These are phyloP conservation scores for Actinia tenebrosa DNA, from an alignment of 64 coral and sea anemone genomes.

Conservation along the genomic window DNA sequence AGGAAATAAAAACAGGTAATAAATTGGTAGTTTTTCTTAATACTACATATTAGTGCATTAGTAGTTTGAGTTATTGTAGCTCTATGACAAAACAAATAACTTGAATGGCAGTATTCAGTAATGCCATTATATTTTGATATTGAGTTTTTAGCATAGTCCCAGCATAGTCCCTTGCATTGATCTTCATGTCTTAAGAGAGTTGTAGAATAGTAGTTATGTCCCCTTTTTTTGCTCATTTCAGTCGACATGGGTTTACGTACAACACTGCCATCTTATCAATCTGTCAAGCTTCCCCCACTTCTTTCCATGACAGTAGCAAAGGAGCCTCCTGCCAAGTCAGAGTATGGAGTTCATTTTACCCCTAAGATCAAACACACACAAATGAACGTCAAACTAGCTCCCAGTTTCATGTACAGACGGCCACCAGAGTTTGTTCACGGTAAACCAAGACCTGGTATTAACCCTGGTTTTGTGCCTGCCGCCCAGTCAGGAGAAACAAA, in stretches of 20 bases:
- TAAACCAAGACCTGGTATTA: constrained; percentile 19
- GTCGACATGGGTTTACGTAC: neutral
- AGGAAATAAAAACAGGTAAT: too few relatives aligned
- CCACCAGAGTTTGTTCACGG: constrained; percentile 50
- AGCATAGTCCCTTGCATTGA: too few relatives aligned
- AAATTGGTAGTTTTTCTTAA: too few relatives aligned
- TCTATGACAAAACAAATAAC: too few relatives aligned
- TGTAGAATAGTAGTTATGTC: neutral
- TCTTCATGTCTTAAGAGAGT: too few relatives aligned
- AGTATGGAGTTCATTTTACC: constrained; percentile 65
- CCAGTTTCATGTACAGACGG: constrained; percentile 79
- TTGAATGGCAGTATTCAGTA: too few relatives aligned
- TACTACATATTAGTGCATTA: too few relatives aligned
- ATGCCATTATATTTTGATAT: too few relatives aligned
- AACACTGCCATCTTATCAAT: neutral
- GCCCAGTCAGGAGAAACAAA: constrained; percentile 35
- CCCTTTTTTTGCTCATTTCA: neutral
- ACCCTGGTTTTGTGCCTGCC: constrained; percentile 68
- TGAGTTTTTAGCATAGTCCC: too few relatives aligned
- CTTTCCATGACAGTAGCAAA: constrained; percentile 61
- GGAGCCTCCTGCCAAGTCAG: constrained; percentile 29
- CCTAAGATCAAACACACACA: constrained; percentile 75
- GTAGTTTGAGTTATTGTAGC: too few relatives aligned
- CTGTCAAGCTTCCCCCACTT: constrained; percentile 43
- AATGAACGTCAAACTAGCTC: constrained; percentile 54